Evolutionary conservation across 2,888 invertebrate genomes (phyloP).

Genomic region (Toxonevra muliebris): DNA sequence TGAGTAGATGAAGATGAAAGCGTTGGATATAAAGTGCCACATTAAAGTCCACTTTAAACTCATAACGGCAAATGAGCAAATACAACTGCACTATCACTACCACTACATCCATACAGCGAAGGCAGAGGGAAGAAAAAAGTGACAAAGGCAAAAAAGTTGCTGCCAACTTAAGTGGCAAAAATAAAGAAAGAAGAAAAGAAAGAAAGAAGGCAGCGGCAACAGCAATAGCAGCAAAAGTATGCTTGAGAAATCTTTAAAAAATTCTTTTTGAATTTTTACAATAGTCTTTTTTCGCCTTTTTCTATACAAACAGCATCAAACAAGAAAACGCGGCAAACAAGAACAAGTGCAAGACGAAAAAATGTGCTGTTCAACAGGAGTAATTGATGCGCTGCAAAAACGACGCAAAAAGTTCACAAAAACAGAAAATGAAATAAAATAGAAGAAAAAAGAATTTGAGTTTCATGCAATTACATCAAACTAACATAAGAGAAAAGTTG

Average conservation of each 20-base stretch:
- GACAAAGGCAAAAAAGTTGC: constrained; percentile 14
- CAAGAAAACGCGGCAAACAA: constrained; percentile 6
- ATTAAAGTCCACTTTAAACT: no score
- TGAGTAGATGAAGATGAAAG: no score
- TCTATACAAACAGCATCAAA: constrained; percentile 9
- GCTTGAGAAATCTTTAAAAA: constrained; percentile 2
- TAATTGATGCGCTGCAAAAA: no score
- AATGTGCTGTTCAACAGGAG: neutral
- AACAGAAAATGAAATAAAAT: neutral
- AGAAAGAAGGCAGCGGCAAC: neutral
- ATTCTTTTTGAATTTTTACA: neutral
- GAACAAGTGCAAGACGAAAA: neutral
- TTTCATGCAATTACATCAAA: neutral
- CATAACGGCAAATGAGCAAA: no score
- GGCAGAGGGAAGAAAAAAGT: constrained; percentile 11
- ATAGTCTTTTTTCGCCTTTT: no score
- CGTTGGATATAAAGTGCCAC: no score
- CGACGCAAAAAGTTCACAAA: neutral
- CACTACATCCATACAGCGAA: neutral
- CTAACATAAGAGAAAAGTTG: neutral
- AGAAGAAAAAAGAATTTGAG: neutral
- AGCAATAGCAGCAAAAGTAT: constrained; percentile 17
- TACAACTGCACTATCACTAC: no score
- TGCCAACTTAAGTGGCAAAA: neutral
- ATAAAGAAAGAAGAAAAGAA: neutral